Base-by-base conservation (phyloP, 1,140 invertebrate genomes). In the Gonatopus flavifemur region DNA sequence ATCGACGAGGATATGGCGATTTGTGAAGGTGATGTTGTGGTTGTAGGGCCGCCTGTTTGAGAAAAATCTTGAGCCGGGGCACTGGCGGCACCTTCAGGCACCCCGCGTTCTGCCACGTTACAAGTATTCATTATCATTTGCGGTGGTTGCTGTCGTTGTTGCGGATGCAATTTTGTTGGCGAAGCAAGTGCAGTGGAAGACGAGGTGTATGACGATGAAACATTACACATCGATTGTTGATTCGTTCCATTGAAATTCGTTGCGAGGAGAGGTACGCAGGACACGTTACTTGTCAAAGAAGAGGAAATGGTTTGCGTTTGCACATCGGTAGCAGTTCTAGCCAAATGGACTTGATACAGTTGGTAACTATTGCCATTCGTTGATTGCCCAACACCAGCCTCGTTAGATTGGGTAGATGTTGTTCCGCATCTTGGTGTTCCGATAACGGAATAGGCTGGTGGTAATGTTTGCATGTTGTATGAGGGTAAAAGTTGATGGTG, bases 11-110 rank as follows among this genome's bases (percentile, higher is more conserved):
- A 13, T 2, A 12, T 21, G 3, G 36, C 5, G 20, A 19, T 32
- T 19, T 41, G 43, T 19, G 38, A 39, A 5, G 51, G 16, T 10
- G 41, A 28, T 13, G 35, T 37, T 22, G 36, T 3, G 10, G 37
- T 7, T 5, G 37, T 8, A 8, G 25, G 10, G 19, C 7, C 18
- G 21, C 31, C 32, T 6, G 41, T 1, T 35, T 71, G 68, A 16
- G 64, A 43, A 36, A 69, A 72, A 56, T 82, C 81, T 49, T 84
- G 82, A 3, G 81, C 72, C 0, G 82, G 79, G 0, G 82, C 78
- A 30, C 82, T 84, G 0, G 83, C 84, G 1, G 81, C 81, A 15
- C 84, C 84, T 57, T 85, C 84, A 4, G 84, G 84, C 5, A 85
- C 82, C 2, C 83, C 83, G 8, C 83, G 77, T 64, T 85, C 83